Percentiles rank a stretch among this genome's conserved stretches.
These are phyloP conservation scores for Platyscapa corneri DNA, from an alignment of 1,140 invertebrate genomes.

Conservation along the genomic window DNA sequence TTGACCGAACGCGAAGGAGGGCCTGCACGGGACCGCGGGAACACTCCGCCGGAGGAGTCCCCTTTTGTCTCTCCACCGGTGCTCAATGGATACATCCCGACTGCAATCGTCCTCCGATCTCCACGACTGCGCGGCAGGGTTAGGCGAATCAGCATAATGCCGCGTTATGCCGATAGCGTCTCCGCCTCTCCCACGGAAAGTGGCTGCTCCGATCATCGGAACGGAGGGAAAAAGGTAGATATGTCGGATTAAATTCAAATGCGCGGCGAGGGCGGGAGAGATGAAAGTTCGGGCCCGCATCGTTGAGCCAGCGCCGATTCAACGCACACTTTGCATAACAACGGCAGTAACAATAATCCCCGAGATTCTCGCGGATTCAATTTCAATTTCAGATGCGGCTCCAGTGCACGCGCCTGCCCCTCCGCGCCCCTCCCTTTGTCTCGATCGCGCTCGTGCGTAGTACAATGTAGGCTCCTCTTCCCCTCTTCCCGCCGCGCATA, in stretches of 20 bases:
- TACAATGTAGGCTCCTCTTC: not conserved
- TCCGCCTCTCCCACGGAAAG: not conserved
- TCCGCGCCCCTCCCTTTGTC: not conserved
- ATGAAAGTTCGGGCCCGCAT: not conserved
- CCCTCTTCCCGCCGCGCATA: not conserved
- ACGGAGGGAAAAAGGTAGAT: not conserved
- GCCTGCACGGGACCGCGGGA: too few relatives aligned
- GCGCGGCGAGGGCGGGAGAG: not conserved
- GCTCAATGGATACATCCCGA: not conserved
- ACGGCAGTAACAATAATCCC: constrained; percentile 10
- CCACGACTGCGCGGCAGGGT: not conserved
- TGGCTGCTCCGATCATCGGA: not conserved
- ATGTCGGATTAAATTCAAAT: too few relatives aligned
- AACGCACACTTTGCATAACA: constrained; percentile 7
- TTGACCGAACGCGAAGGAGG: too few relatives aligned
- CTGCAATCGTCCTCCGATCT: constrained; percentile 1
- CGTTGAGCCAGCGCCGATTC: not conserved
- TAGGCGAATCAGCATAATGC: constrained; percentile 8
- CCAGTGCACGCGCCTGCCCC: not conserved
- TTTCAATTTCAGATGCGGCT: constrained; percentile 29
- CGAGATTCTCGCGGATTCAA: constrained; percentile 19
- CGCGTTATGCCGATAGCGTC: constrained; percentile 10
- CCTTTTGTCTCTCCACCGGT: constrained; percentile 3
- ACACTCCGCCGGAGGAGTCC: not conserved
- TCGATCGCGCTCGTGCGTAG: not conserved